Conservation (phyloP, 2,797 vertebrate genomes). For the Typhlichthys eigenmanni region DNA sequence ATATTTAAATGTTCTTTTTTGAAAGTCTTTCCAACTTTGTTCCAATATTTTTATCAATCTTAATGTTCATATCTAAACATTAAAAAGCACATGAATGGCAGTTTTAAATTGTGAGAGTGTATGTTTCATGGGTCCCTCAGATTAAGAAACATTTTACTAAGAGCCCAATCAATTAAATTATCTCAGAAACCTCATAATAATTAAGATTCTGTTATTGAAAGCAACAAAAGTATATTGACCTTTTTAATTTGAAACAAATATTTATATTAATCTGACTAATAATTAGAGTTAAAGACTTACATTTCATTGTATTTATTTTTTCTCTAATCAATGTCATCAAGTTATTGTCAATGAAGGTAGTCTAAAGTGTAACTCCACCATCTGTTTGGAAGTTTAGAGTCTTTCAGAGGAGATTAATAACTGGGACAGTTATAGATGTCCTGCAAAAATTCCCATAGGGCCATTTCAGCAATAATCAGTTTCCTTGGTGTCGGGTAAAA, state of each 20-base stretch:
- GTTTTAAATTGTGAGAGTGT: constrained; percentile 10
- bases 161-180: constrained; percentile 8
- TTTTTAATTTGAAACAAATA: background rate
- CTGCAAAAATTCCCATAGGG: constrained; percentile 53
- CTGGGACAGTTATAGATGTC: constrained; percentile 54
- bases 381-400: constrained; percentile 46
- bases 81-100: constrained; percentile 8
- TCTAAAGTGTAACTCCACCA: constrained; percentile 39
- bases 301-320: background rate
- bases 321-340: constrained; percentile 36
- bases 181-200: background rate
- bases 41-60: too few relatives aligned
- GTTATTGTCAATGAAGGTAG: constrained; percentile 37
- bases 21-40: too few relatives aligned
- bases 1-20: too few relatives aligned
- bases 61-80: constrained; percentile 7
- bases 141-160: background rate
- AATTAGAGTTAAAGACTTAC: background rate
- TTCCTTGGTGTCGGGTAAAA: constrained; percentile 64
- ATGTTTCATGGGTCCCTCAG: constrained; percentile 18
- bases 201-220: too few relatives aligned
- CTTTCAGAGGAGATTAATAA: constrained; percentile 69
- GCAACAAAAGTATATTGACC: too few relatives aligned
- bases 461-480: constrained; percentile 62
- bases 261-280: background rate